Evolutionary conservation across 2,113 vertebrate species (phyloP), one percentile per base, ranked within the genome.

Genomic region (Butastur rufipennis): DNA sequence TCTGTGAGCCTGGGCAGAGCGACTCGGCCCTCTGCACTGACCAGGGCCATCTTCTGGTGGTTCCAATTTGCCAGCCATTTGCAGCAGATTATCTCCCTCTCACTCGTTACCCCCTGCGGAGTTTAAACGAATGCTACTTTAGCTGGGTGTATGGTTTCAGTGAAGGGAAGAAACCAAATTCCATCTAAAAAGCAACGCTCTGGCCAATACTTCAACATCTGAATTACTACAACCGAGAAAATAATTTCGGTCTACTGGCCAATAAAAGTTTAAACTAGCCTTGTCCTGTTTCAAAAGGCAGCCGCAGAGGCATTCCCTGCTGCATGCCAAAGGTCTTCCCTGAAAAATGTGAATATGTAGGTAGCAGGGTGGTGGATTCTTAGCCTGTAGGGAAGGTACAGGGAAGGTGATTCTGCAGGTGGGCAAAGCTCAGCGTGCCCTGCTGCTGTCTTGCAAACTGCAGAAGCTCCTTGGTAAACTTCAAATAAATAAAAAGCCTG

Each of bases 61-160:
- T 92, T 97, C 96, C 96, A 81, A 77, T 90, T 96, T 88, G 92
- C 97, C 95, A 92, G 70, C 93, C 92, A 58, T 93, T 95, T 94
- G 96, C 96, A 68, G 93, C 93, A 96, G 92, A 95, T 97, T 80
- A 87, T 72, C 86, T 94, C 92, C 95, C 86, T 86, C 79, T 62
- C 90, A 31, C 82, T 55, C 81, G 40, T 94, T 83, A 77, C 92
- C 91, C 90, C 95, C 91, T 91, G 74, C 95, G 67, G 95, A 96
- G 97, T 87, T 96, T 81, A 90, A 95, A 88, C 70, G 92, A 88
- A 91, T 61, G 73, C 91, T 78, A 43, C 82, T 86, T 91, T 90
- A 75, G 50, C 94, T 91, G 91, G 81, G 26, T 74, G 58, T 79
- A 45, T 72, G 43, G 83, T 95, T 95, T 82, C 72, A 58, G 95